A percentile compares a stretch with the other conserved stretches of the same genome.
Evolutionary conservation across 1,140 invertebrate genomes (phyloP).

Genomic region (Drosophila insularis): DNA sequence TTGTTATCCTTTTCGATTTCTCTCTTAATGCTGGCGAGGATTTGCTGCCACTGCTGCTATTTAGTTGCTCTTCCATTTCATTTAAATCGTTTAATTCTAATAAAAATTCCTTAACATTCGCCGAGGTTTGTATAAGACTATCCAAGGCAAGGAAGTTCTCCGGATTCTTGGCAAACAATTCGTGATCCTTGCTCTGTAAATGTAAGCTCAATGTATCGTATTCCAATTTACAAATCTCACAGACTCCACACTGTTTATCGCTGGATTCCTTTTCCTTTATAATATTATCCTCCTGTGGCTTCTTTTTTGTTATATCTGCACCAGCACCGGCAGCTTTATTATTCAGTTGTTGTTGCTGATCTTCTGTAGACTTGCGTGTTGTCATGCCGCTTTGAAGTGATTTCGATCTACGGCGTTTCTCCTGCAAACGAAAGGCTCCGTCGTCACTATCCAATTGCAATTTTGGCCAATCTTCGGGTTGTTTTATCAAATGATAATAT

Average conservation of each 20-base stretch:
- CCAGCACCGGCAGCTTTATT: constrained; percentile 14
- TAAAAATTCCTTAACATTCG: constrained; percentile 67
- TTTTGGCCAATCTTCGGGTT: constrained; percentile 80
- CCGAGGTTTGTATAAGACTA: constrained; percentile 84
- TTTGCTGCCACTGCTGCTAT: constrained; percentile 28
- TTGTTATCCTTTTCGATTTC: constrained; percentile 73
- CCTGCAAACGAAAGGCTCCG: constrained; percentile 72
- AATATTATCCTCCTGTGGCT: constrained; percentile 21
- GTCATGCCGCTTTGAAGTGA: constrained; percentile 62
- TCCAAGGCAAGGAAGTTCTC: constrained; percentile 88
- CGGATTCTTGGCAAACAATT: constrained; percentile 87
- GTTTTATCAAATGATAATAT: constrained; percentile 78
- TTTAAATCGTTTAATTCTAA: constrained; percentile 66
- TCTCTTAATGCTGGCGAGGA: constrained; percentile 69
- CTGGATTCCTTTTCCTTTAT: constrained; percentile 56
- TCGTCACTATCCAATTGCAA: constrained; percentile 73
- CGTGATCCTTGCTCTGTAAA: constrained; percentile 87
- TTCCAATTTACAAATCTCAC: constrained; percentile 89
- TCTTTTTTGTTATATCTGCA: not conserved
- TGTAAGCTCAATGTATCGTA: constrained; percentile 87
- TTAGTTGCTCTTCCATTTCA: constrained; percentile 56
- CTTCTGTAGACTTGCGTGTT: constrained; percentile 34
- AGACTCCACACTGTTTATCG: constrained; percentile 86
- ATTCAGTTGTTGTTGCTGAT: constrained; percentile 34
- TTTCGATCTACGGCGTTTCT: constrained; percentile 37